These are phyloP conservation scores for Sanderia malayensis DNA, from an alignment of 30 jellyfish, hydroid and myxozoan species.

Conservation along the genomic window DNA sequence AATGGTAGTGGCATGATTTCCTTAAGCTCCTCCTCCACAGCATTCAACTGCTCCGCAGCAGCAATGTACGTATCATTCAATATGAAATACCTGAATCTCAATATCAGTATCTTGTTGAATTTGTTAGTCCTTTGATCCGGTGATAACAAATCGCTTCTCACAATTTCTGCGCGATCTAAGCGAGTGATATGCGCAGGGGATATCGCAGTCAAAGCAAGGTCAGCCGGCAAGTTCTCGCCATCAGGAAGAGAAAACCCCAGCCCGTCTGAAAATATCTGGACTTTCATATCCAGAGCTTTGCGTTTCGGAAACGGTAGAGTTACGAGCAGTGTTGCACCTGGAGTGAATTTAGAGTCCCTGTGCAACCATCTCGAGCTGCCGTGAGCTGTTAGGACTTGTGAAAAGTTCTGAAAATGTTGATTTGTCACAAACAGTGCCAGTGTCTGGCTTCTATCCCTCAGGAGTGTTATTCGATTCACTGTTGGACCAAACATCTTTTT, in stretches of 20 bases:
- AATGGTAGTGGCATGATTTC: conserved; percentile 82
- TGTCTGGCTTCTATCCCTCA: conserved; percentile 93
- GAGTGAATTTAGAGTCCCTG: conserved; percentile 69
- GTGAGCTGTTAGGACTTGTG: conserved; percentile 78
- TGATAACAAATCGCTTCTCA: conserved; percentile 24
- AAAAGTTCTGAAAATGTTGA: conserved; percentile 65
- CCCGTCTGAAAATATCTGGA: conserved; percentile 78
- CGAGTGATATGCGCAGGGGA: conserved; percentile 66
- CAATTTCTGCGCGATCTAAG: conserved; percentile 41
- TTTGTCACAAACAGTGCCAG: conserved; percentile 80
- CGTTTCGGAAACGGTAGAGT: conserved; percentile 95
- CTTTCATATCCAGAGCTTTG: conserved; percentile 94
- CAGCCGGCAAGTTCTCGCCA: conserved; percentile 89
- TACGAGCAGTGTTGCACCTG: conserved; percentile 86
- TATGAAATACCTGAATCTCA: conserved; percentile 73
- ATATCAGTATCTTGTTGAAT: conserved; percentile 55
- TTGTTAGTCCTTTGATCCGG: conserved; percentile 40
- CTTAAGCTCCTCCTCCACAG: conserved; percentile 81
- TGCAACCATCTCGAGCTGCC: conserved; percentile 98
- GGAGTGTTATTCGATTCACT: conserved; percentile 58
- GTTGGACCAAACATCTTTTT: conserved; percentile 82
- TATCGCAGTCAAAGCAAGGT: conserved; percentile 89
- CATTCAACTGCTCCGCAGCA: conserved; percentile 86
- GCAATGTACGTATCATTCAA: conserved; percentile 93
- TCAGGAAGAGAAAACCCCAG: conserved; percentile 88